Conservation (phyloP, 2,113 vertebrate genomes). For the Polypterus bichir region DNA sequence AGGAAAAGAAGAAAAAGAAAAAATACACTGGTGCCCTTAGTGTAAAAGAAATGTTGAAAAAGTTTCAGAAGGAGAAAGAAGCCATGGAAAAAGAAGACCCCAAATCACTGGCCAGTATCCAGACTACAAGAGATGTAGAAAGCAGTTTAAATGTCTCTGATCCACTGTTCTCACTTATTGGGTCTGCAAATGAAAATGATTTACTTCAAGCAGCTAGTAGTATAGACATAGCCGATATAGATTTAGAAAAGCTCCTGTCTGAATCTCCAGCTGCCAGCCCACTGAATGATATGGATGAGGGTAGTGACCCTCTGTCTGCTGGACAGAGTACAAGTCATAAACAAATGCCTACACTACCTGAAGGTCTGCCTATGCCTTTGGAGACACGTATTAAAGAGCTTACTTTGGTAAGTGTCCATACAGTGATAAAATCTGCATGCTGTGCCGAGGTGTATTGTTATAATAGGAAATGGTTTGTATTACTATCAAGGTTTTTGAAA, state of each 20-base stretch:
- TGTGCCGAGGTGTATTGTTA: no score
- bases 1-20: conserved; percentile 65
- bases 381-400: conserved; percentile 66
- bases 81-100: conserved; percentile 48
- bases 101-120: conserved; percentile 8
- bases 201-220: conserved; percentile 71
- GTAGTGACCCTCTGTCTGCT: conserved; percentile 26
- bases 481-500: no score
- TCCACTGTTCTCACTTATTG: conserved; percentile 63
- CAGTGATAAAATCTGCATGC: no score
- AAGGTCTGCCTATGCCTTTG: conserved; percentile 59
- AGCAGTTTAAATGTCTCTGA: conserved; percentile 34
- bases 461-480: no score
- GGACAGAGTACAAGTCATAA: conserved; percentile 46
- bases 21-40: conserved; percentile 50
- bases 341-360: conserved; percentile 51
- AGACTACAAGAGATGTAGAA: conserved; percentile 36
- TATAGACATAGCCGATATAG: conserved; percentile 64
- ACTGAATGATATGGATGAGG: conserved; percentile 44
- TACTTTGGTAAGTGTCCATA: conserved; percentile 45
- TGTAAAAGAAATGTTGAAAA: conserved; percentile 79
- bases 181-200: conserved; percentile 59
- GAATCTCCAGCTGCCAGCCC: conserved; percentile 54
- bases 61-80: conserved; percentile 80
- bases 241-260: conserved; percentile 64